These are phyloP conservation scores for Dryadula phaetusa DNA, from an alignment of 2,888 invertebrate genomes.

Conservation along the genomic window DNA sequence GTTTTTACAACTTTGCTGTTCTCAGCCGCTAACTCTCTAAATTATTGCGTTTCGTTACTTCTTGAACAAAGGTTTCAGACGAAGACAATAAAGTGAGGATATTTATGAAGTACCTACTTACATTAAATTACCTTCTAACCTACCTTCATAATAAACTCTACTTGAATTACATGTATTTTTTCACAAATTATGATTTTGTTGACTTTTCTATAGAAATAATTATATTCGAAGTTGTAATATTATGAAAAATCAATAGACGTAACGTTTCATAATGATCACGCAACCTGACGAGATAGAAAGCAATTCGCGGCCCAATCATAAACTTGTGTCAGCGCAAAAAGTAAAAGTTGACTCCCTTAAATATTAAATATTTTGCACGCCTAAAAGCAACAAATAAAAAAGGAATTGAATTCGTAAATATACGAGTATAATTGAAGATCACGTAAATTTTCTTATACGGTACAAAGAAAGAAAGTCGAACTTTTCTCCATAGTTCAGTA, in stretches of 20 bases:
- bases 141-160: background rate
- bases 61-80: conserved; percentile 19
- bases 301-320: conserved; percentile 7
- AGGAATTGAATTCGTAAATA: background rate
- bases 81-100: conserved; percentile 19
- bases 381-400: conserved; percentile 6
- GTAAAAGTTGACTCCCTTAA: conserved; percentile 1
- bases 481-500: background rate
- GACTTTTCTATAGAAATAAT: background rate
- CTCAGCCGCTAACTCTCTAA: conserved; percentile 68
- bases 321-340: conserved; percentile 8
- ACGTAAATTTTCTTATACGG: background rate
- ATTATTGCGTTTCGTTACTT: conserved; percentile 68
- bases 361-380: conserved; percentile 14
- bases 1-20: conserved; percentile 72
- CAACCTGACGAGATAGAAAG: conserved; percentile 4
- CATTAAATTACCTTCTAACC: conserved; percentile 15
- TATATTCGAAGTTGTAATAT: background rate
- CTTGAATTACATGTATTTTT: background rate
- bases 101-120: conserved; percentile 21
- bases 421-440: too few species aligned
- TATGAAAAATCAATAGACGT: background rate
- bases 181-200: background rate
- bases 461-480: background rate
- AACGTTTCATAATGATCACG: conserved; percentile 8